Evolutionary conservation across 2,113 vertebrate species (phyloP).

Genomic region (Podarcis cretensis): DNA sequence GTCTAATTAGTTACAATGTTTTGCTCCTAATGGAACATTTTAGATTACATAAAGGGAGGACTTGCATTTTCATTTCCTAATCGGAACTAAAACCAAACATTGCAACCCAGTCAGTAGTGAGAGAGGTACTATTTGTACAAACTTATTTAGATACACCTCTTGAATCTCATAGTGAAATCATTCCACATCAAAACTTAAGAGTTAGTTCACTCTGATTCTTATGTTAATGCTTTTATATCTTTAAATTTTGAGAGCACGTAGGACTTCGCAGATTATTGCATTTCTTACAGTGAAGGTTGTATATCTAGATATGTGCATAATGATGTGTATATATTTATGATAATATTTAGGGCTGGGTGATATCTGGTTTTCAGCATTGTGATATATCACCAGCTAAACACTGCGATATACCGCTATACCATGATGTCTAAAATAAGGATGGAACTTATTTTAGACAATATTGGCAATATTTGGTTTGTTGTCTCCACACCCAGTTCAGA

Average conservation of each 20-base stretch:
- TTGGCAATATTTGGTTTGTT: background rate
- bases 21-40: constrained; percentile 20
- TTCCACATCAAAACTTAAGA: background rate
- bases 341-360: background rate
- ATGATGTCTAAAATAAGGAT: too few relatives aligned
- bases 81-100: background rate
- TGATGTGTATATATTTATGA: background rate
- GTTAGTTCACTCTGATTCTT: background rate
- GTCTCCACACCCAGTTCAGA: background rate
- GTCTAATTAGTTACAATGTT: constrained; percentile 6
- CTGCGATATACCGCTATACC: too few relatives aligned
- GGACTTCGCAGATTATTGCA: background rate
- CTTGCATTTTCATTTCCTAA: background rate
- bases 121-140: background rate
- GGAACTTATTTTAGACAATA: too few relatives aligned
- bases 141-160: background rate
- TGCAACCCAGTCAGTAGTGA: background rate
- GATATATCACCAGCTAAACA: too few relatives aligned
- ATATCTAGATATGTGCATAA: background rate
- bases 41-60: background rate
- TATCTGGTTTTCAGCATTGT: background rate
- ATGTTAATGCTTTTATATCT: background rate
- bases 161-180: background rate
- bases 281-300: background rate
- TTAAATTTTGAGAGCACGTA: background rate